Conservation (phyloP, 2,113 vertebrate species). For the Vanacampus margaritifer region DNA sequence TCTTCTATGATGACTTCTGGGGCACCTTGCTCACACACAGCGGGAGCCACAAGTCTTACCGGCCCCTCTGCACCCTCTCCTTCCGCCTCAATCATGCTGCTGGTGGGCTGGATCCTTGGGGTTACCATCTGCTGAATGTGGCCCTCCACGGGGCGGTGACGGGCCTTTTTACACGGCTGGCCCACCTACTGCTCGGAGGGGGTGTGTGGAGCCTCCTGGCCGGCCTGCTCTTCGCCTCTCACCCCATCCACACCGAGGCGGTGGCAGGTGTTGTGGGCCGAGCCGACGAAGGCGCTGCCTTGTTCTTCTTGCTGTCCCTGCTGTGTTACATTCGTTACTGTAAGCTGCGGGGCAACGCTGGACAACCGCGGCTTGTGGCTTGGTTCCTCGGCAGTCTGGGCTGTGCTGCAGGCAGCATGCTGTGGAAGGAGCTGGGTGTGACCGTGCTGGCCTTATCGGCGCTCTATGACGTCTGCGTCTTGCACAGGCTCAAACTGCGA, state of each 20-base stretch:
- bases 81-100: conserved; percentile 91
- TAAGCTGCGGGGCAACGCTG: conserved; percentile 42
- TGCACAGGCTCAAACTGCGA: conserved; percentile 83
- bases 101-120: conserved; percentile 92
- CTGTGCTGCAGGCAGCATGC: conserved; percentile 91
- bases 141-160: conserved; percentile 85
- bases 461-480: conserved; percentile 88
- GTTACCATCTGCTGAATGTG: conserved; percentile 92
- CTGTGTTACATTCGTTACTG: conserved; percentile 90
- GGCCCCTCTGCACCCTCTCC: conserved; percentile 94
- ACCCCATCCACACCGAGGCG: conserved; percentile 94
- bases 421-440: conserved; percentile 98
- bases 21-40: conserved; percentile 96
- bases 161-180: conserved; percentile 87
- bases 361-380: conserved; percentile 69
- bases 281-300: conserved; percentile 89
- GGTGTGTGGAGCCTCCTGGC: conserved; percentile 90
- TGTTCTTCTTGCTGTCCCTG: conserved; percentile 93
- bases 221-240: conserved; percentile 90
- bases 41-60: conserved; percentile 97
- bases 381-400: conserved; percentile 85
- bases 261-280: conserved; percentile 92
- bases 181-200: conserved; percentile 85
- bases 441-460: conserved; percentile 92
- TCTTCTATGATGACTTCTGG: conserved; percentile 99